Evolutionary conservation across 2,113 vertebrate species (phyloP), one percentile per base, ranked within the genome.

Genomic region (Phoenicopterus ruber): DNA sequence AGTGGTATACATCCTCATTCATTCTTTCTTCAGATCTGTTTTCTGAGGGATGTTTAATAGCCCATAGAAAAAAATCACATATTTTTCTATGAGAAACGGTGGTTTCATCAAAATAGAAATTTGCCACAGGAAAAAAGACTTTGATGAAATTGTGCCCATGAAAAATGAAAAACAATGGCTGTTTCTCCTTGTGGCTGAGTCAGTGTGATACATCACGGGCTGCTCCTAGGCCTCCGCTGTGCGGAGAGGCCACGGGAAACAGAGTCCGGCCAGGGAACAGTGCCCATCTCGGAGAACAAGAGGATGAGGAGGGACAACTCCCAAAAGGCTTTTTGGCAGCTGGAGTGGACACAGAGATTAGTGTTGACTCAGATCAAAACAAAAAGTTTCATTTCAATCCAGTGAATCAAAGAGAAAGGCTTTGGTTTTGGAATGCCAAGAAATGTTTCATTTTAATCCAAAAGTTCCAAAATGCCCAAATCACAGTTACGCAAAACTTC

Each of bases 21-120:
- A 31, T 46, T 90, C 18, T 82, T 82, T 76, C 36, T 92, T 83
- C 59, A 86, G 58, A 70, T 71, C 24, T 55, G 6, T 80, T 86
- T 93, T 95, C 22, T 83, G 34, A 67, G 59, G 15, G 18, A 38
- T 17, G 7, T 29, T 82, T 58, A 77, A n/a, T 42, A 90, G 16
- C 82, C 21, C 7, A 28, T 10, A 31, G 71, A 44, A 72, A 88
- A 91, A 86, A 55, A 4, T 47, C 26, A 42, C 42, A 21, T 52
- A 32, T 71, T 83, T 92, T 93, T 88, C 71, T 86, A 25, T 69
- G 69, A 93, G 69, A 86, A 94, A 74, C 17, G 25, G 32, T 59
- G 32, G 29, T 78, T 96, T 94, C 55, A 83, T 81, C 79, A 59
- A 86, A 93, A 86, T 26, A 44, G 42, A 81, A 94, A 88, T 84